Evolutionary conservation across 2,888 invertebrate species (phyloP).

Genomic region (Anaspis maculata): DNA sequence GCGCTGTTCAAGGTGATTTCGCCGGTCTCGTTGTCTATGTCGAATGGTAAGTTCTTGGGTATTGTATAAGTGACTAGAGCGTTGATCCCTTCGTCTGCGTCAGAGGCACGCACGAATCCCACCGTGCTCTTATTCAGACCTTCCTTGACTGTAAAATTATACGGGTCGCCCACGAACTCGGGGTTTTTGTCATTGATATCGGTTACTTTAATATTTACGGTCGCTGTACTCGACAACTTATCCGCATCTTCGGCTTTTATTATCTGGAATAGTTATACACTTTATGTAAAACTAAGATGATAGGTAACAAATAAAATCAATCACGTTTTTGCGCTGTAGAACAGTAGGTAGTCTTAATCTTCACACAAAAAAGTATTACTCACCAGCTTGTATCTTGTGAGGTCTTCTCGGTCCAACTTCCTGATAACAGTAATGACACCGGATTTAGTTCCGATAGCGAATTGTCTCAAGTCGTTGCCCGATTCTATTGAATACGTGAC

Average conservation of each 20-base stretch:
- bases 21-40: slow-evolving; percentile 70
- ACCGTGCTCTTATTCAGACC: slow-evolving; percentile 54
- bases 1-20: slow-evolving; percentile 65
- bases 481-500: slow-evolving; percentile 80
- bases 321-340: not conserved
- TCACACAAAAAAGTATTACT: slow-evolving; percentile 24
- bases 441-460: slow-evolving; percentile 74
- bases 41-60: slow-evolving; percentile 70
- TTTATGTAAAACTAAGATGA: not conserved
- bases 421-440: slow-evolving; percentile 84
- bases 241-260: slow-evolving; percentile 83
- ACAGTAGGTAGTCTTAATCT: no score
- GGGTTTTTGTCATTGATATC: slow-evolving; percentile 92
- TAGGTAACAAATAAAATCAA: no score
- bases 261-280: slow-evolving; percentile 56
- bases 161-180: slow-evolving; percentile 73
- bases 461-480: slow-evolving; percentile 83
- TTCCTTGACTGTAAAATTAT: slow-evolving; percentile 74
- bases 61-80: slow-evolving; percentile 73
- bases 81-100: slow-evolving; percentile 79
- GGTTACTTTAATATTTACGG: slow-evolving; percentile 80
- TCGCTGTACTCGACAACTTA: slow-evolving; percentile 70
- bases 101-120: slow-evolving; percentile 76
- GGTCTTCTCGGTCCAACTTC: slow-evolving; percentile 77
- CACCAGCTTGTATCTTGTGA: slow-evolving; percentile 82